These are phyloP conservation scores for Charina bottae DNA, from an alignment of 2,113 vertebrate species.

Conservation along the genomic window DNA sequence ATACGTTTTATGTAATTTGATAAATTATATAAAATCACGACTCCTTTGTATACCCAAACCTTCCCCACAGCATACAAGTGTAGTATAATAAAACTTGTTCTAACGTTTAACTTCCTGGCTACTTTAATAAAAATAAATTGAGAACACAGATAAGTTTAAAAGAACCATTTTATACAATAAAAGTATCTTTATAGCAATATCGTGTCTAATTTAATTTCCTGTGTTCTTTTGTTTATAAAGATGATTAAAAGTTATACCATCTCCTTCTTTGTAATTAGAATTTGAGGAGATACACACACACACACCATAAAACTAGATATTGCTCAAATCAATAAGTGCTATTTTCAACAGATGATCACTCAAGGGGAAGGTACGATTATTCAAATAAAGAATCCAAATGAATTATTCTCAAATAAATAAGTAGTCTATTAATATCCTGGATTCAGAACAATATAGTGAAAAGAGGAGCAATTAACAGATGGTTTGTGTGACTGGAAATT, in stretches of 20 bases:
- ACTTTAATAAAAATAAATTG: conserved; percentile 61
- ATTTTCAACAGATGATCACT: not conserved
- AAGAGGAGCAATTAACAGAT: not conserved
- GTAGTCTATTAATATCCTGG: not conserved
- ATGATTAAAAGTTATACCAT: conserved; percentile 60
- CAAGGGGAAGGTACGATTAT: not conserved
- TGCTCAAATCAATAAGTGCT: conserved; percentile 36
- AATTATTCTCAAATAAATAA: not conserved
- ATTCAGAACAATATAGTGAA: not conserved
- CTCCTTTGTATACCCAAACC: conserved; percentile 49
- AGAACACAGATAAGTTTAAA: conserved; percentile 65
- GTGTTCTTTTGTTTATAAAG: conserved; percentile 62
- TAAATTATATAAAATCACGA: no score
- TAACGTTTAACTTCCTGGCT: conserved; percentile 55
- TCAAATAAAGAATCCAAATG: not conserved
- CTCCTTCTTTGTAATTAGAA: conserved; percentile 64
- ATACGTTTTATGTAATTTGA: no score
- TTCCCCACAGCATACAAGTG: conserved; percentile 44
- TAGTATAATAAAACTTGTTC: conserved; percentile 62
- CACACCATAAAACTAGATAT: conserved; percentile 49
- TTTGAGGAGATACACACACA: conserved; percentile 53
- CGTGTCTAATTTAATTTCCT: conserved; percentile 62
- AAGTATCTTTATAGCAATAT: conserved; percentile 64
- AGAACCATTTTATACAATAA: conserved; percentile 69
- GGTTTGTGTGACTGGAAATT: not conserved